phyloP scores from a whole-genome alignment of 2,797 vertebrate genomes.

The Netta rufina region DNA sequence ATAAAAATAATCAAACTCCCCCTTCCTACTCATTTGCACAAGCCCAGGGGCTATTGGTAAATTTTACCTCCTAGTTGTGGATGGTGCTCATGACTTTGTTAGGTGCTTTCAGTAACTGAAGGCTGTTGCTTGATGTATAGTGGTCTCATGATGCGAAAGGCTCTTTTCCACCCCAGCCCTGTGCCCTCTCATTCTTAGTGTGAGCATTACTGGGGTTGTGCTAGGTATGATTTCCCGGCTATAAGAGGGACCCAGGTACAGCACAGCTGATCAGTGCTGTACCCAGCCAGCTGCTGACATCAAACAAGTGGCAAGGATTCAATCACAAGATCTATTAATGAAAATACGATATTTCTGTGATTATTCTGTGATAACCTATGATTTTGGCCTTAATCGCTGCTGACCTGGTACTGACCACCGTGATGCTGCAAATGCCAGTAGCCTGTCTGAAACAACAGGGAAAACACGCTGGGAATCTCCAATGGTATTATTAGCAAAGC shows the following conservation, averaged over 20 bases:
- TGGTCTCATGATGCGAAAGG: neutral
- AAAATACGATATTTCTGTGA: neutral
- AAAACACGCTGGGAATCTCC: neutral
- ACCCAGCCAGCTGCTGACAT: neutral
- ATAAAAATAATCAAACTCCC: neutral
- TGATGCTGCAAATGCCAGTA: neutral
- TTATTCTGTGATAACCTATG: neutral
- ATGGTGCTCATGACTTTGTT: neutral
- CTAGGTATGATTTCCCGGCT: neutral
- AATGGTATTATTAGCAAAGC: neutral
- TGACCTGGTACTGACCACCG: neutral
- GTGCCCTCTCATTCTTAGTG: neutral
- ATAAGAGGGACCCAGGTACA: neutral
- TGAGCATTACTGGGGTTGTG: neutral
- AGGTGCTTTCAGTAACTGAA: neutral
- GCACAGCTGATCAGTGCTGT: neutral
- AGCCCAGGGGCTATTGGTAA: neutral
- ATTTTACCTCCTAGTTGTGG: neutral
- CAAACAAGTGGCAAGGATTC: neutral
- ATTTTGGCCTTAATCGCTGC: neutral
- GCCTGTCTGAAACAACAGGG: neutral
- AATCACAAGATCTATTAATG: neutral
- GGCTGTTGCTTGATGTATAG: neutral
- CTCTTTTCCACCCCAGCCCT: neutral
- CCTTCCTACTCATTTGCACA: neutral